Evolutionary conservation across 2,888 invertebrate genomes (phyloP), one percentile per base, ranked within the genome.

Genomic region (Nowickia ferox): DNA sequence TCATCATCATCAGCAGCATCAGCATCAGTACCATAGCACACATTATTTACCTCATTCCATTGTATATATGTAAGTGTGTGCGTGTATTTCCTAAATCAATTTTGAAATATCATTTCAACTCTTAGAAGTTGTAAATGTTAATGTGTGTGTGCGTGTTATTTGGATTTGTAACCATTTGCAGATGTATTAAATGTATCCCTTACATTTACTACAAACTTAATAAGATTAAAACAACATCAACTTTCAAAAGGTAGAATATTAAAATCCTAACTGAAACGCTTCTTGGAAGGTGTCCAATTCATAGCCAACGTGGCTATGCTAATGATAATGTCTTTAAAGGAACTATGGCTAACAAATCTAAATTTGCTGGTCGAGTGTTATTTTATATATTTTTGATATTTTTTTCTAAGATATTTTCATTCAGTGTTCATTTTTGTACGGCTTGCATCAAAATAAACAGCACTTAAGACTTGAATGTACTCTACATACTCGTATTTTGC

Each of bases 251-350:
- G 55, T 44, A 57, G 9, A 22, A 61, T 68, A 51, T 66, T 59
- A 42, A 68, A 66, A 17, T 66, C 30, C 13, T 46, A 75, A 44
- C 48, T 65, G 59, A 69, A 84, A 78, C 74, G 72, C 55, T 78
- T 74, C 53, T 78, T 63, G 61, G 42, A 61, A 46, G 48, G 68
- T 61, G 66, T 75, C 30, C 61, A 15, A 61, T 51, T 57, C 17
- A 69, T 55, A 55, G 51, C 44, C 51, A 65, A 77, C 46, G 65
- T 66, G 82, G 44, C 44, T 66, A 61, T 69, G 15, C 17, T 66
- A 22, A 76, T 30, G 53, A 57, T 22, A 42, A 69, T 78, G 19
- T 15, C 59, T 1, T 30, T 53, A 9, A 40, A 38, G 30, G 57
- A 44, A n/a, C 8, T 46, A 72, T 11, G 30, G 10, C 3, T 22